Evolutionary conservation across 2,797 vertebrate genomes (phyloP).

Genomic region (Decapterus maruadsi): DNA sequence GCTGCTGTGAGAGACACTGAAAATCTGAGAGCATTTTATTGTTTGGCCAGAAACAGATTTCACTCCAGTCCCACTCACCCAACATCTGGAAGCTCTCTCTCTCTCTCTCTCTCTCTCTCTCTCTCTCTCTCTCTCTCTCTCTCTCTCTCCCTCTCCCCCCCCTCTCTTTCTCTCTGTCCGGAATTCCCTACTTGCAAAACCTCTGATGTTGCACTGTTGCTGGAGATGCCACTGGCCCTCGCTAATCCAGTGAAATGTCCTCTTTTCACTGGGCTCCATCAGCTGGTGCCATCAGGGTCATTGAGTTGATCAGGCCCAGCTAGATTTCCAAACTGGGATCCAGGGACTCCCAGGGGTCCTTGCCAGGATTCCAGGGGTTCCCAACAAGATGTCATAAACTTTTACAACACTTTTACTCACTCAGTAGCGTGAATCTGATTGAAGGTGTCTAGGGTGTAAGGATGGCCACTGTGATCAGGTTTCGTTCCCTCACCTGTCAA

Average conservation of each 20-base stretch:
- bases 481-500: conserved; percentile 1
- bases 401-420: neutral
- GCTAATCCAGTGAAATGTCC: conserved; percentile 1
- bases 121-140: conserved; percentile 18
- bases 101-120: conserved; percentile 31
- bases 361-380: conserved; percentile 34
- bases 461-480: neutral
- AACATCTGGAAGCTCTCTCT: conserved; percentile 78
- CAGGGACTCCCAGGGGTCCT: conserved; percentile 61
- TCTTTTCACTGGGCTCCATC: conserved; percentile 18
- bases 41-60: conserved; percentile 57
- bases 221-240: conserved; percentile 38
- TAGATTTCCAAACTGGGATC: conserved; percentile 51
- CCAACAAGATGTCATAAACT: conserved; percentile 17
- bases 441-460: neutral
- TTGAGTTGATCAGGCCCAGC: conserved; percentile 32
- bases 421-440: neutral
- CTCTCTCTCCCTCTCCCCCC: neutral
- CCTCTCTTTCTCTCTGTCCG: conserved; percentile 8
- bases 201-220: conserved; percentile 50
- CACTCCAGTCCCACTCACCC: conserved; percentile 46
- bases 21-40: conserved; percentile 51
- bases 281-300: conserved; percentile 48
- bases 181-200: conserved; percentile 52
- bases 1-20: conserved; percentile 39